These are phyloP conservation scores for Megalops cyprinoides DNA, from an alignment of 2,797 vertebrate genomes.

Conservation along the genomic window DNA sequence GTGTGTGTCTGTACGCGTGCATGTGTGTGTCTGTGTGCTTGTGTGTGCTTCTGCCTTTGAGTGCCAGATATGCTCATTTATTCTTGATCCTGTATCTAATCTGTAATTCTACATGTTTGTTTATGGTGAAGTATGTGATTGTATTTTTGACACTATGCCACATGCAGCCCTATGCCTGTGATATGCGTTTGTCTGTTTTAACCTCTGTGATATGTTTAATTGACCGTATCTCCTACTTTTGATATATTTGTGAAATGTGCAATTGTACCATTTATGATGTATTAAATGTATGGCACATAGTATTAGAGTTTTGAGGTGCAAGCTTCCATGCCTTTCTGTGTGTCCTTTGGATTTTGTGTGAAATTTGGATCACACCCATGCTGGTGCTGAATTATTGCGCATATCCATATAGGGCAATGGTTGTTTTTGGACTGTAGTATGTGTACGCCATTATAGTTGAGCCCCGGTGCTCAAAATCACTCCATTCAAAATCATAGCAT, in stretches of 20 bases:
- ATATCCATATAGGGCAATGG: neutral
- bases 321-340: neutral
- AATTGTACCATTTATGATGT: neutral
- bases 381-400: neutral
- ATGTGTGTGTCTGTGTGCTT: constrained; percentile 36
- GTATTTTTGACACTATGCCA: neutral
- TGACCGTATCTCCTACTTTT: neutral
- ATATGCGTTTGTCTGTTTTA: neutral
- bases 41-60: neutral
- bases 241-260: neutral
- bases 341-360: neutral
- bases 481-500: neutral
- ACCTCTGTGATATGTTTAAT: no score
- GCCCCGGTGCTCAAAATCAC: neutral
- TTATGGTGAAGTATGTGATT: neutral
- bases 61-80: constrained; percentile 13
- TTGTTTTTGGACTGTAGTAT: neutral
- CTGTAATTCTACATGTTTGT: constrained; percentile 7
- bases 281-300: neutral
- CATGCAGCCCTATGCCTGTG: neutral
- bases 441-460: neutral
- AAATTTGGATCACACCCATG: neutral
- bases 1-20: constrained; percentile 5
- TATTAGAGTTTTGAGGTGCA: neutral
- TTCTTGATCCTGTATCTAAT: constrained; percentile 5